Base-by-base conservation (phyloP, 2,113 vertebrate species). In the Dissostichus mawsoni region DNA sequence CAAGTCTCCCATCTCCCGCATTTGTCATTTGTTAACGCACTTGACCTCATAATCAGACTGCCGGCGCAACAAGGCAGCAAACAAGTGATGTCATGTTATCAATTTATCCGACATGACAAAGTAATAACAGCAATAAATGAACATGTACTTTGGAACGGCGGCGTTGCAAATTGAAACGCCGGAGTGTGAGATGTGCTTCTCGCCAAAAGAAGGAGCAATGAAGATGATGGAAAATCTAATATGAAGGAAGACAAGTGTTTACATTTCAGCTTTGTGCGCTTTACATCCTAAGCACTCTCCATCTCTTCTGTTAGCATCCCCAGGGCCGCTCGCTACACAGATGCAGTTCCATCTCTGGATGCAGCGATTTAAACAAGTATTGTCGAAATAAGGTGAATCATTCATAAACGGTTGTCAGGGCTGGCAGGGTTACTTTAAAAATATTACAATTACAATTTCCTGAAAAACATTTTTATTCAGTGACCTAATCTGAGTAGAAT, bases 11-110 rank as follows among this genome's bases (percentile, higher is more conserved):
- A 72, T 90, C 90, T 83, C 75, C 77, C 58, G 23, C 84, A 84
- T 94, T 92, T 89, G 88, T 92, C 91, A 82, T 85, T 82, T 68
- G 75, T 87, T 92, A 90, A 90, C 72, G 64, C 81, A 66, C 79
- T 93, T 92, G 90, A 94, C 91, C 93, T 91, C 87, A 71, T 85
- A 83, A 92, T 94, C 89, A 92, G 88, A 87, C 87, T 82, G 77
- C 83, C 76, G 36, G 71, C 84, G 76, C 83, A 82, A 90, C 90
- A 89, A 89, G 82, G 85, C 81, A 62, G 82, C 70, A 82, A 91
- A 93, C 94, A 94, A 93, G 92, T 92, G 82, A 66, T 82, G 82
- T 94, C 93, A 93, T 92, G 94, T 95, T 90, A 93, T 93, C 93
- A 94, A 93, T 93, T 91, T 87, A 89, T 90, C 78, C 78, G 23